Evolutionary conservation across 2,888 invertebrate genomes (phyloP).

Genomic region (Drosophila rubida): DNA sequence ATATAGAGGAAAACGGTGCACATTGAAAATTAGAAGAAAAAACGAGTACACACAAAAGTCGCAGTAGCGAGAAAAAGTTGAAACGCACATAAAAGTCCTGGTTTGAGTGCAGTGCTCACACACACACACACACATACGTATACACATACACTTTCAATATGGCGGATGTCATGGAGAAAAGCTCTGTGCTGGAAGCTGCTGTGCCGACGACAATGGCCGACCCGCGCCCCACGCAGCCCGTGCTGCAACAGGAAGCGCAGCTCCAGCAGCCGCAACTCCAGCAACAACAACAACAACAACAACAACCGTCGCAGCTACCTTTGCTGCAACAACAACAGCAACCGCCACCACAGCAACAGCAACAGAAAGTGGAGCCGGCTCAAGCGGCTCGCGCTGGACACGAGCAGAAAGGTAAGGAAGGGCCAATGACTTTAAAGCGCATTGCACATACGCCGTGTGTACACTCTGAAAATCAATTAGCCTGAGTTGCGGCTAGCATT

Average conservation of each 20-base stretch:
- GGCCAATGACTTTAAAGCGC: slow-evolving; percentile 40
- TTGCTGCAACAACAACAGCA: slow-evolving; percentile 53
- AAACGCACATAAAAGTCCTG: slow-evolving; percentile 61
- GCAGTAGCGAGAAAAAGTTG: slow-evolving; percentile 47
- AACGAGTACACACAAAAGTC: slow-evolving; percentile 57
- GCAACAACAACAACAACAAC: slow-evolving; percentile 45
- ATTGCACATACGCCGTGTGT: slow-evolving; percentile 66
- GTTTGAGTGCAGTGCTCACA: slow-evolving; percentile 61
- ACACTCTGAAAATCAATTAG: slow-evolving; percentile 64
- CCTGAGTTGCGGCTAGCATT: slow-evolving; percentile 1
- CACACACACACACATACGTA: slow-evolving; percentile 32
- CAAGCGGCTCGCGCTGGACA: slow-evolving; percentile 67
- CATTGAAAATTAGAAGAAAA: slow-evolving; percentile 28
- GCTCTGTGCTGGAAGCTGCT: slow-evolving; percentile 81
- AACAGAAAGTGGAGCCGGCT: slow-evolving; percentile 50
- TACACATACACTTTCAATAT: slow-evolving; percentile 72
- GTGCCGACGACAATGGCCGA: slow-evolving; percentile 65
- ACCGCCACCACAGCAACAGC: slow-evolving; percentile 52
- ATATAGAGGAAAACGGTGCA: slow-evolving; percentile 26
- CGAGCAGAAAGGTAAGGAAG: slow-evolving; percentile 75
- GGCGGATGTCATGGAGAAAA: slow-evolving; percentile 84
- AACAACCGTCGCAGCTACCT: slow-evolving; percentile 31
- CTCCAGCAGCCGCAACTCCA: slow-evolving; percentile 46
- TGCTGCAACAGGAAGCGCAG: slow-evolving; percentile 58
- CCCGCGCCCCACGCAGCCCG: slow-evolving; percentile 52